Percentiles rank a stretch among this genome's conserved stretches.
These are phyloP conservation scores for Platysternon megacephalum DNA, from an alignment of 2,113 vertebrate species.

Conservation along the genomic window DNA sequence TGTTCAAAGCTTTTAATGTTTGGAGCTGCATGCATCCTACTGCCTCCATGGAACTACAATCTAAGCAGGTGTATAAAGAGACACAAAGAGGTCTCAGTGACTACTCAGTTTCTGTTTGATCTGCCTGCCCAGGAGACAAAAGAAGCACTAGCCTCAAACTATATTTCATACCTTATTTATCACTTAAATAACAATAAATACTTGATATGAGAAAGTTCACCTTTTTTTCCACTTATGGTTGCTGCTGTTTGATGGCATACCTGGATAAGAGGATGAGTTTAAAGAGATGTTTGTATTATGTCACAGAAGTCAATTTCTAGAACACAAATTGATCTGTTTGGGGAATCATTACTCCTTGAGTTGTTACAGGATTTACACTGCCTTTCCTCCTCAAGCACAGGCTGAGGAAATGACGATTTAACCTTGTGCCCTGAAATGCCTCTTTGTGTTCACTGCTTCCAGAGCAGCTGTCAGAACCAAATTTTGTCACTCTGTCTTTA, in stretches of 20 bases:
- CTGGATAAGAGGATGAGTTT: neutral
- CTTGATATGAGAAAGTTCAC: neutral
- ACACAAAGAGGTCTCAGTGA: accelerated
- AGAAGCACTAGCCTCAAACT: neutral
- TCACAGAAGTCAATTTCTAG: neutral
- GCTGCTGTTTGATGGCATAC: neutral
- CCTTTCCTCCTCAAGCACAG: neutral
- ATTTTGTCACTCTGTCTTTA: neutral
- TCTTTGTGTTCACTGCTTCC: neutral
- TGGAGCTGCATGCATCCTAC: no score
- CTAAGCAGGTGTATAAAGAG: no score
- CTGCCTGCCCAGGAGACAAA: neutral
- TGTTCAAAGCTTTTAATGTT: no score
- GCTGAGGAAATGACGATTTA: neutral
- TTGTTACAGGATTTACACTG: neutral
- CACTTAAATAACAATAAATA: neutral
- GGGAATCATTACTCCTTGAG: neutral
- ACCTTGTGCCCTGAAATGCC: neutral
- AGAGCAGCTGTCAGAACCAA: neutral
- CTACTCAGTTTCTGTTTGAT: neutral
- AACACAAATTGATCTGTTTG: neutral
- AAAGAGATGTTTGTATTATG: neutral
- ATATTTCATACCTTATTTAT: neutral
- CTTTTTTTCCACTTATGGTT: neutral
- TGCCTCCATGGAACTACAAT: no score